Percentiles rank a stretch among this genome's conserved stretches.
These are phyloP conservation scores for Suncus etruscus DNA, from an alignment of 2,113 vertebrate genomes.

Conservation along the genomic window DNA sequence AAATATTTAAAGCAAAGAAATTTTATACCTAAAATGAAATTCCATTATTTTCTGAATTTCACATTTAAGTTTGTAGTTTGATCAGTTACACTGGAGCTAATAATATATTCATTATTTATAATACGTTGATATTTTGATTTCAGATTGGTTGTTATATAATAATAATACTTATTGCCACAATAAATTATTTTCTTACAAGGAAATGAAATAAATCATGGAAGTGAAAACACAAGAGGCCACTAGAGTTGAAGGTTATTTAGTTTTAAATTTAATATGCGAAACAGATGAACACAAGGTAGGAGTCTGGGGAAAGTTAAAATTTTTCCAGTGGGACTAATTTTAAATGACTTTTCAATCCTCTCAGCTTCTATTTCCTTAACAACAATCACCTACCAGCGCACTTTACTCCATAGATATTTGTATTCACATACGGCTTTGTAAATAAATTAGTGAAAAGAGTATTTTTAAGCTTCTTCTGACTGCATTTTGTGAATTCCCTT, in stretches of 20 bases:
- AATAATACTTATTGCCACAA: slow-evolving; percentile 34
- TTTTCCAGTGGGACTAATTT: slow-evolving; percentile 34
- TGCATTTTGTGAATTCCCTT: not conserved
- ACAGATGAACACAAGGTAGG: slow-evolving; percentile 12
- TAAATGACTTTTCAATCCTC: slow-evolving; percentile 39
- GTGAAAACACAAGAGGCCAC: slow-evolving; percentile 51
- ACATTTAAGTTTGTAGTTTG: slow-evolving; percentile 17
- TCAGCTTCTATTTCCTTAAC: slow-evolving; percentile 53
- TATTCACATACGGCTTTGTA: slow-evolving; percentile 31
- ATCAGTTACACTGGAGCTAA: slow-evolving; percentile 26
- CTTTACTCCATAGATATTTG: not conserved
- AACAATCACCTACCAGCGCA: slow-evolving; percentile 34
- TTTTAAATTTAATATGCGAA: slow-evolving; percentile 63
- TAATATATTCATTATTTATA: slow-evolving; percentile 18
- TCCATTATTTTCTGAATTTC: slow-evolving; percentile 34
- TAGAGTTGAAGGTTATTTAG: slow-evolving; percentile 49
- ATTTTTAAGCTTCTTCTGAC: not conserved
- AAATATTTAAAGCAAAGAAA: slow-evolving; percentile 12
- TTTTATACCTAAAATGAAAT: not conserved
- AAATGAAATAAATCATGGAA: slow-evolving; percentile 61
- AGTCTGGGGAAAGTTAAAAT: slow-evolving; percentile 52
- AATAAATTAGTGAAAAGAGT: not conserved
- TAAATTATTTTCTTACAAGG: slow-evolving; percentile 62
- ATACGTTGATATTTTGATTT: slow-evolving; percentile 61
- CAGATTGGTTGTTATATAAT: slow-evolving; percentile 63